These are phyloP conservation scores for Drosophila sulfurigaster DNA, from an alignment of 1,140 invertebrate genomes.

Conservation along the genomic window DNA sequence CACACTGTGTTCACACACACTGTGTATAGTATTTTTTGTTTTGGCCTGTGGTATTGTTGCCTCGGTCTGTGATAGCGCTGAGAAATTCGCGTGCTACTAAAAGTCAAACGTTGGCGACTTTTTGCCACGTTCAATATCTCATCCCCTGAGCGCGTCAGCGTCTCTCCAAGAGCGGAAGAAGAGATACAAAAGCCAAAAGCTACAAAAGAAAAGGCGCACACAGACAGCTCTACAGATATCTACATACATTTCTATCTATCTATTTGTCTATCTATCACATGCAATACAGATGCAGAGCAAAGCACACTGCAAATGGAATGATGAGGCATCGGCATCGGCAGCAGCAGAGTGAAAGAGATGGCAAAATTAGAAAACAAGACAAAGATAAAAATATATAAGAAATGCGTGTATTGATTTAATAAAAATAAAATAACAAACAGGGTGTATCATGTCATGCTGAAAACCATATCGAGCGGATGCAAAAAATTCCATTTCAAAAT, in stretches of 20 bases:
- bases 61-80: conserved; percentile 60
- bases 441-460: conserved; percentile 32
- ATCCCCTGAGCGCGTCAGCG: conserved; percentile 22
- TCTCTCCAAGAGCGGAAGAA: conserved; percentile 52
- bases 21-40: conserved; percentile 17
- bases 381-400: conserved; percentile 79
- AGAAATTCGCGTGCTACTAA: conserved; percentile 82
- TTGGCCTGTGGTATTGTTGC: conserved; percentile 58
- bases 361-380: conserved; percentile 71
- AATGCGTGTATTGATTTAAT: conserved; percentile 81
- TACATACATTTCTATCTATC: conserved; percentile 14
- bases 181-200: conserved; percentile 55
- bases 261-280: conserved; percentile 34
- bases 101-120: conserved; percentile 80
- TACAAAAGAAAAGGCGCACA: conserved; percentile 47
- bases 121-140: conserved; percentile 66
- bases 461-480: not conserved
- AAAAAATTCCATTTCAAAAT: no score
- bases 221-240: no score
- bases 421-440: conserved; percentile 72
- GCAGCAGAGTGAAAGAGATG: conserved; percentile 33
- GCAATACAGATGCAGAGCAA: conserved; percentile 42
- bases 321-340: conserved; percentile 14
- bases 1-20: conserved; percentile 9
- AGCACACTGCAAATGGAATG: conserved; percentile 5